Base-by-base conservation (phyloP, 2,888 invertebrate species). In the Heterodera filipjevi region DNA sequence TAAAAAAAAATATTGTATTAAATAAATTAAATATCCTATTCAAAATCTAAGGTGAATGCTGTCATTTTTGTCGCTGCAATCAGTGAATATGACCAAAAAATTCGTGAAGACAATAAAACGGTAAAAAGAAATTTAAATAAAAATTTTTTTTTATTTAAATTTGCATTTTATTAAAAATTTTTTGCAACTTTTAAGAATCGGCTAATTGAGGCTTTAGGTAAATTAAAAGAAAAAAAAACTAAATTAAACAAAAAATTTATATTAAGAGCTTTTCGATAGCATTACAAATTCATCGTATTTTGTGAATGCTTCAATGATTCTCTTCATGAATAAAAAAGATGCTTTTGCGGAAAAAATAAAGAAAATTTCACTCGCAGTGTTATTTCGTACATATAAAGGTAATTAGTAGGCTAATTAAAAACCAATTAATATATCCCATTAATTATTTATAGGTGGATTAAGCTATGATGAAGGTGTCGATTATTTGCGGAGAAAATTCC, bases 281-380 rank as follows among this genome's bases (percentile, higher is more conserved):
- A 83, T 88, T 8, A 81, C 82, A 59, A 84, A 83, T 44, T 81
- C 81, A 16, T 72, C 77, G 22, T 87, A 81, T 75, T 88, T 88
- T 78, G 77, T 72, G 1, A 82, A 84, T 22, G 73, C 87, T 1
- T 85, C 87, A 22, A 84, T 86, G 76, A 89, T 88, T 53, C 78
- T 89, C 2, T 88, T 88, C 78, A 81, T 88, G 30, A 88, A 88
- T 79, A 88, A 88, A 77, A 86, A 83, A 71, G 88, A 88, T 77
- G 72, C 89, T 14, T 87, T 89, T 71, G 79, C 79, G n/a, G 80
- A 84, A 71, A 88, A 88, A 81, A 84, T 89, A 14, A 75, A 81
- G 27, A 77, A 73, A n/a, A 79, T 85, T 30, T 77, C 80, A 2
- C 81, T 88, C 0, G 77, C 72, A 14, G 77, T 83, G 1, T 78